Evolutionary conservation across 2,113 vertebrate species (phyloP).

Genomic region (Nothobranchius furzeri): DNA sequence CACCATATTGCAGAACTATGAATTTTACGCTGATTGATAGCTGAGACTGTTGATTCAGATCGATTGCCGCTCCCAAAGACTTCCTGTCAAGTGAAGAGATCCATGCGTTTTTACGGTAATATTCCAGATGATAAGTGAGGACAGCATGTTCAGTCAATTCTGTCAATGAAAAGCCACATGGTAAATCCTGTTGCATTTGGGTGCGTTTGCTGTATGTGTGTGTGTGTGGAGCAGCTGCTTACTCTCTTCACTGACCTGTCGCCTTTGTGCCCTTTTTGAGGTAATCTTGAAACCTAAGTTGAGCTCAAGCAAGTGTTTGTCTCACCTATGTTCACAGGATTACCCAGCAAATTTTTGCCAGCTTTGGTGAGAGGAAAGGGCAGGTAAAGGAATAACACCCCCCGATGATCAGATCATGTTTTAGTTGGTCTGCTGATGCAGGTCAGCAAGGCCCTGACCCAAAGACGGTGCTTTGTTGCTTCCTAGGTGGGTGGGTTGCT

Average conservation of each 20-base stretch:
- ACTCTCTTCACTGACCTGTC: slow-evolving; percentile 17
- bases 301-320: slow-evolving; percentile 45
- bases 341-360: slow-evolving; percentile 13
- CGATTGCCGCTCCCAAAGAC: slow-evolving; percentile 68
- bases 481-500: slow-evolving; percentile 40
- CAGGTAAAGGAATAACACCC: slow-evolving; percentile 35
- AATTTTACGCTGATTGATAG: slow-evolving; percentile 72
- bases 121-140: slow-evolving; percentile 71
- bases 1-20: slow-evolving; percentile 50
- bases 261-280: background rate
- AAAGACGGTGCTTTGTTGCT: slow-evolving; percentile 24
- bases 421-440: slow-evolving; percentile 22
- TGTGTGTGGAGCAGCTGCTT: slow-evolving; percentile 38
- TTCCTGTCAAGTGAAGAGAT: slow-evolving; percentile 66
- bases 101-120: slow-evolving; percentile 71
- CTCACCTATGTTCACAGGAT: slow-evolving; percentile 38
- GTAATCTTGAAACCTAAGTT: slow-evolving; percentile 20
- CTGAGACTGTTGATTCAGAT: slow-evolving; percentile 60
- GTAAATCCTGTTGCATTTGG: slow-evolving; percentile 38
- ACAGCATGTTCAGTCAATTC: slow-evolving; percentile 52
- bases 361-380: slow-evolving; percentile 18
- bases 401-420: slow-evolving; percentile 15
- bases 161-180: slow-evolving; percentile 67
- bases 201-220: slow-evolving; percentile 3
- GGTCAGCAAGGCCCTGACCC: slow-evolving; percentile 47